Evolutionary conservation across 2,888 invertebrate genomes (phyloP).

Genomic region (Tetragonula carbonaria): DNA sequence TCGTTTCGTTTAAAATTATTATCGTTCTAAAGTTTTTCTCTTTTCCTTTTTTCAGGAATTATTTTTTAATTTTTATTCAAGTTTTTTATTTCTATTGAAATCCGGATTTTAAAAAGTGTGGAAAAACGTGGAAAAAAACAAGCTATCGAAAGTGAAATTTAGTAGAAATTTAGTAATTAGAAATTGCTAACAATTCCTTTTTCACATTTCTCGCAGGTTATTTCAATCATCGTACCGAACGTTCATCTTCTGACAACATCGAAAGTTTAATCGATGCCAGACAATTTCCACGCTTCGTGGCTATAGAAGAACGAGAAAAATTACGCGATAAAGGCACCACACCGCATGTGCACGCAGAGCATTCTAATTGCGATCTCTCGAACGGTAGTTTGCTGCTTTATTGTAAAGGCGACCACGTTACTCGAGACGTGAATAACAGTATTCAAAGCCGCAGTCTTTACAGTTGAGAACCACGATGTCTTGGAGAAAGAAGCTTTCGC

Average conservation of each 20-base stretch:
- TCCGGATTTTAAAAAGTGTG: background rate
- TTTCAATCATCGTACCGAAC: background rate
- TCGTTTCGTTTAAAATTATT: too few species aligned
- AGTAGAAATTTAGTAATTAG: too few species aligned
- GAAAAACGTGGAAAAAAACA: background rate
- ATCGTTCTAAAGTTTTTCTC: background rate
- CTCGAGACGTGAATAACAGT: slow-evolving; percentile 56
- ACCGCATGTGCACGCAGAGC: background rate
- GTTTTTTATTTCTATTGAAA: background rate
- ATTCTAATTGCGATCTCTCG: slow-evolving; percentile 43
- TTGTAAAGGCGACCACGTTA: slow-evolving; percentile 35
- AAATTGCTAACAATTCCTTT: background rate
- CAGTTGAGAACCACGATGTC: slow-evolving; percentile 11
- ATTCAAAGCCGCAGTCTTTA: slow-evolving; percentile 47
- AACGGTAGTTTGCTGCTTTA: slow-evolving; percentile 45
- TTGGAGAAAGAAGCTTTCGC: background rate
- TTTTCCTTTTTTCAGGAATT: background rate
- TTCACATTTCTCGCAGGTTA: background rate
- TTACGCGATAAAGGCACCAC: background rate
- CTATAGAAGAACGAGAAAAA: background rate
- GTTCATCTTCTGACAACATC: background rate
- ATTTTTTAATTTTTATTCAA: background rate
- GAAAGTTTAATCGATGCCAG: slow-evolving; percentile 3
- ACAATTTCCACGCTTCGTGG: slow-evolving; percentile 8
- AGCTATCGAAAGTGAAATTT: background rate